Conservation (phyloP, 2,888 invertebrate genomes). For the Gortyna flavago region DNA sequence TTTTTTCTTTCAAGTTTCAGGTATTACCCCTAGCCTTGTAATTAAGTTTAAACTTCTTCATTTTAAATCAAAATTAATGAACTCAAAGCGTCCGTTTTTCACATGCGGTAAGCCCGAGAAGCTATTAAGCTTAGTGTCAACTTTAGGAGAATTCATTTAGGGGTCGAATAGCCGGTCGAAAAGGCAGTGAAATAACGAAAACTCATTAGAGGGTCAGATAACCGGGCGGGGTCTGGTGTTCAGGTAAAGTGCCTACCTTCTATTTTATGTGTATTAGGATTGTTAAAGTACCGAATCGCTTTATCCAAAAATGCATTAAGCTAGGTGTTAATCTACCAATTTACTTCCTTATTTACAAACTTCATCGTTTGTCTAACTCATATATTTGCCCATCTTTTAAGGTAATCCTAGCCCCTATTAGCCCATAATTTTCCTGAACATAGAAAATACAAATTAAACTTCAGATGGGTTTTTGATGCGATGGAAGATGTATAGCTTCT, state of each 20-base stretch:
- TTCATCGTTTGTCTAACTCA: neutral
- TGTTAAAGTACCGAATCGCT: slow-evolving; percentile 23
- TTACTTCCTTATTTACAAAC: slow-evolving; percentile 28
- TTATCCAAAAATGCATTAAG: slow-evolving; percentile 21
- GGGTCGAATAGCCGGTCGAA: slow-evolving; percentile 61
- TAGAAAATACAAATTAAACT: neutral
- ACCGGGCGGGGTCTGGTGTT: slow-evolving; percentile 49
- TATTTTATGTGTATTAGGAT: slow-evolving; percentile 34
- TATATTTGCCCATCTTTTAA: neutral
- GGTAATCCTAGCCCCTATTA: neutral
- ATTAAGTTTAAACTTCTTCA: slow-evolving; percentile 22
- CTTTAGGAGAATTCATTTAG: slow-evolving; percentile 63
- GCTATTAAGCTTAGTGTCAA: slow-evolving; percentile 63
- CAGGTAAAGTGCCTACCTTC: slow-evolving; percentile 55
- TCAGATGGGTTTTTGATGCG: neutral
- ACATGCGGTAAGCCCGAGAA: slow-evolving; percentile 44
- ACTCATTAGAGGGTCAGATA: slow-evolving; percentile 67
- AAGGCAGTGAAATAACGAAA: slow-evolving; percentile 65
- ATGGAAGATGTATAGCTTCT: neutral
- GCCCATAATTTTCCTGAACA: neutral
- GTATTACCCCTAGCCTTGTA: slow-evolving; percentile 3
- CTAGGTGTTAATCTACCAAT: slow-evolving; percentile 35
- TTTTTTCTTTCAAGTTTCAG: neutral
- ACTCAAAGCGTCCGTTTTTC: slow-evolving; percentile 45
- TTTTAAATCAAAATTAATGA: slow-evolving; percentile 59